Evolutionary conservation across 2,113 vertebrate genomes (phyloP).

Genomic region (Gobius niger): DNA sequence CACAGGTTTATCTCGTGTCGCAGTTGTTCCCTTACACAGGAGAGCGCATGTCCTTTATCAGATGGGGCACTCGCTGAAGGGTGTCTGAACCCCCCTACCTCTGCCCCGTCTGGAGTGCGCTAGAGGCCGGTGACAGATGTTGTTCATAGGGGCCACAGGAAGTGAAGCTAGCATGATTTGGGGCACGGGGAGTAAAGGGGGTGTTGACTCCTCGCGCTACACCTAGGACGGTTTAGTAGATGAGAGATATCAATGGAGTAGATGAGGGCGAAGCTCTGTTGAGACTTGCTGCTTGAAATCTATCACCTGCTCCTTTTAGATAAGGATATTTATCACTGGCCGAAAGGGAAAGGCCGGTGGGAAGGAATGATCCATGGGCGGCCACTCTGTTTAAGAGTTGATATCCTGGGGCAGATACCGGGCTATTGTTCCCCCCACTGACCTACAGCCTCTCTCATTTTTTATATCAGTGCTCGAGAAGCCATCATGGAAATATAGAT

Average conservation of each 20-base stretch:
- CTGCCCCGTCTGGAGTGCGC: conserved; percentile 60
- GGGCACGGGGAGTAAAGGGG: conserved; percentile 60
- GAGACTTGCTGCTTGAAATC: conserved; percentile 59
- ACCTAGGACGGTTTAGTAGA: conserved; percentile 66
- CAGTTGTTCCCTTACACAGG: conserved; percentile 30
- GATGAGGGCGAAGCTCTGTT: conserved; percentile 57
- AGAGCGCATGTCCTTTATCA: conserved; percentile 47
- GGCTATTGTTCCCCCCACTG: conserved; percentile 49
- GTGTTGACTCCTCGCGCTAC: conserved; percentile 51
- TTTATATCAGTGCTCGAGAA: conserved; percentile 46
- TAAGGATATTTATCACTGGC: conserved; percentile 70
- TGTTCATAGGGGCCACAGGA: conserved; percentile 70
- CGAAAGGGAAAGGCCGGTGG: conserved; percentile 49
- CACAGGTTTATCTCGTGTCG: conserved; percentile 48
- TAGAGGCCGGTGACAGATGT: conserved; percentile 77
- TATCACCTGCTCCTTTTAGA: conserved; percentile 73
- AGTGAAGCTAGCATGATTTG: conserved; percentile 73
- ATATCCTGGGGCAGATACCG: conserved; percentile 34
- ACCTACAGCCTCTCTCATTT: conserved; percentile 45
- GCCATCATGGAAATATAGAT: conserved; percentile 59
- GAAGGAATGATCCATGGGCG: conserved; percentile 36
- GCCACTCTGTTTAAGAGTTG: conserved; percentile 34
- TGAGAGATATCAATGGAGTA: conserved; percentile 69
- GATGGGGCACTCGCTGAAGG: conserved; percentile 53
- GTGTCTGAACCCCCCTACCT: conserved; percentile 46